Base-by-base conservation (phyloP, 2,113 vertebrate species). In the Dromas ardeola region DNA sequence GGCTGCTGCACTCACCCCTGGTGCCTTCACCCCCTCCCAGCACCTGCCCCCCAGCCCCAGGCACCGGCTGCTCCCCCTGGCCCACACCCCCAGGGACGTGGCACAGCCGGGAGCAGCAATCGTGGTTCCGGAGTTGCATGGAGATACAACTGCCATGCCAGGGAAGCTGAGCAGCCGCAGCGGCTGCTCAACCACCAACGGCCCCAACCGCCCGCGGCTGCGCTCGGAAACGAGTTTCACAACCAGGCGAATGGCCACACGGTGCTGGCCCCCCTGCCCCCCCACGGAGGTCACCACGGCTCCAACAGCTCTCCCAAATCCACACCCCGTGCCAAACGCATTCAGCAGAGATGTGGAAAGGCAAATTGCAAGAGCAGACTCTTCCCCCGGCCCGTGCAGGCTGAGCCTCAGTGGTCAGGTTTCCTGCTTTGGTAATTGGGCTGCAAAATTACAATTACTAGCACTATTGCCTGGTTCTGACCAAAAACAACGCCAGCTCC, bases 251-350 rank as follows among this genome's bases (percentile, higher is more conserved):
- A 27, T 21, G 38, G 11, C 38, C 38, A 9, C n/a, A 20, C 0
- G 4, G 40, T 43, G 26, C 34, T 10, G 6, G 12, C 17, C 15
- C 30, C 40, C 34, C 36, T 15, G 8, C 19, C 3, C 7, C 8
- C 27, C 23, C 13, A 3, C 2, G 0, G 6, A 43, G 62, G 30
- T 43, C 56, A 55, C 26, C 4, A 2, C 0, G 1, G 63, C 63
- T 55, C 42, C 13, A 0, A 14, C 47, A 10, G 13, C 69, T 40
- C 16, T 67, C 14, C 76, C 45, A 20, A 14, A 9, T 3, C 1
- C 11, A 11, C 30, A 4, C 21, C 38, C 61, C 25, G 36, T 8
- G 58, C 58, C 73, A 36, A 22, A 27, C 4, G 2, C 1, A 0
- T 11, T 78, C 1, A 0, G 58, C 63, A 63, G 22, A 29, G 78